phyloP scores from a whole-genome alignment of 2,888 invertebrate genomes.

The Trachelus stipa region DNA sequence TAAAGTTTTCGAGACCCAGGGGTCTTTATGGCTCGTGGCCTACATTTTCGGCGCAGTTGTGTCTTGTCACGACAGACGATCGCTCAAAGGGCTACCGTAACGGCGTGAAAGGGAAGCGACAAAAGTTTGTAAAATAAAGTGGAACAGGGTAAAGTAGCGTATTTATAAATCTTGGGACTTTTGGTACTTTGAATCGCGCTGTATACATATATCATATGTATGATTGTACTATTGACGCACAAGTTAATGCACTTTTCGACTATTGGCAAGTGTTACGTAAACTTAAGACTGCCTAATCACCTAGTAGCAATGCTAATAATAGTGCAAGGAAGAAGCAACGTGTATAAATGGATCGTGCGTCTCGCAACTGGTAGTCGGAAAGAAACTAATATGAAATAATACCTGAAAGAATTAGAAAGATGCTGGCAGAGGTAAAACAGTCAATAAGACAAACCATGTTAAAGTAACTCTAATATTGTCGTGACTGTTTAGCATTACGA shows the following conservation, averaged over 20 bases:
- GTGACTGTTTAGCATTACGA: too few species aligned
- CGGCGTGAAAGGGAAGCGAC: not conserved
- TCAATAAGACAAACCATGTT: not conserved
- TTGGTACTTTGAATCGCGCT: not conserved
- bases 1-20: constrained; percentile 37
- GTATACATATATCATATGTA: not conserved
- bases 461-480: not conserved
- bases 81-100: not conserved
- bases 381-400: not conserved
- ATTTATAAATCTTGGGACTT: not conserved
- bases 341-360: not conserved
- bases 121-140: not conserved
- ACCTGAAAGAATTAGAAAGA: not conserved
- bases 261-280: not conserved
- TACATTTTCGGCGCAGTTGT: constrained; percentile 18
- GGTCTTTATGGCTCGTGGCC: constrained; percentile 36
- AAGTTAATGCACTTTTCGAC: not conserved
- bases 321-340: not conserved
- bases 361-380: not conserved
- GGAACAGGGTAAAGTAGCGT: not conserved
- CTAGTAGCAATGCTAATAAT: not conserved
- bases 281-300: not conserved
- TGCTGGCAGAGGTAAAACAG: not conserved
- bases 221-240: not conserved
- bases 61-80: not conserved